Conservation (phyloP, 2,888 invertebrate species). For the Noctua janthina region DNA sequence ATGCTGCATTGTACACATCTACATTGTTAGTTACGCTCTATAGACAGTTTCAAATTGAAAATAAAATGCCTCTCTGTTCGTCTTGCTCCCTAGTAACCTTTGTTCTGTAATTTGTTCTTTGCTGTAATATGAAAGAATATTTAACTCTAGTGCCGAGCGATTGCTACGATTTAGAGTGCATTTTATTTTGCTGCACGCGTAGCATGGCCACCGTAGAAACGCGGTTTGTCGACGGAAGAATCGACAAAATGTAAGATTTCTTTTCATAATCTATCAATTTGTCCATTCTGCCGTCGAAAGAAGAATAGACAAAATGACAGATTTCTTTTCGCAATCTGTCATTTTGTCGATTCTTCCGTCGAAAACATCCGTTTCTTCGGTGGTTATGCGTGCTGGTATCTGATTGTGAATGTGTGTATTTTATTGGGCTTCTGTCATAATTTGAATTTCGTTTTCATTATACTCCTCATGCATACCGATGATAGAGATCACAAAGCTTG, state of each 20-base stretch:
- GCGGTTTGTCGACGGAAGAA: no score
- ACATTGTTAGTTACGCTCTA: slow-evolving; percentile 60
- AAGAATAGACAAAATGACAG: no score
- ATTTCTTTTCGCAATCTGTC: no score
- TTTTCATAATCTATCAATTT: no score
- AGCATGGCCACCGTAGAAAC: no score
- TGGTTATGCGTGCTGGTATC: not conserved
- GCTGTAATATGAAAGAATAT: slow-evolving; percentile 30
- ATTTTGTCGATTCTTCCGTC: no score
- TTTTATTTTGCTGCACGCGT: not conserved
- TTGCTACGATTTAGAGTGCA: slow-evolving; percentile 1
- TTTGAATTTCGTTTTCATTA: not conserved
- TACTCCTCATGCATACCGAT: not conserved
- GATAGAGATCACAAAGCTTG: not conserved
- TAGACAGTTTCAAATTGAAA: slow-evolving; percentile 55
- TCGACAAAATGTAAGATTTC: no score
- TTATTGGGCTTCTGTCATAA: not conserved
- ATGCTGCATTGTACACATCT: slow-evolving; percentile 51
- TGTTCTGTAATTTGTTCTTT: slow-evolving; percentile 42
- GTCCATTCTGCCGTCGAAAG: no score
- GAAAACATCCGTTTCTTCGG: no score
- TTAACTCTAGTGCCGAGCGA: slow-evolving; percentile 18
- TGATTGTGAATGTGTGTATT: not conserved
- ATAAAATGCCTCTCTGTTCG: slow-evolving; percentile 48
- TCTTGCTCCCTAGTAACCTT: slow-evolving; percentile 27